Evolutionary conservation across 1,140 invertebrate species (phyloP), one percentile per base, ranked within the genome.

Genomic region (Pseudomyrmex sp.): DNA sequence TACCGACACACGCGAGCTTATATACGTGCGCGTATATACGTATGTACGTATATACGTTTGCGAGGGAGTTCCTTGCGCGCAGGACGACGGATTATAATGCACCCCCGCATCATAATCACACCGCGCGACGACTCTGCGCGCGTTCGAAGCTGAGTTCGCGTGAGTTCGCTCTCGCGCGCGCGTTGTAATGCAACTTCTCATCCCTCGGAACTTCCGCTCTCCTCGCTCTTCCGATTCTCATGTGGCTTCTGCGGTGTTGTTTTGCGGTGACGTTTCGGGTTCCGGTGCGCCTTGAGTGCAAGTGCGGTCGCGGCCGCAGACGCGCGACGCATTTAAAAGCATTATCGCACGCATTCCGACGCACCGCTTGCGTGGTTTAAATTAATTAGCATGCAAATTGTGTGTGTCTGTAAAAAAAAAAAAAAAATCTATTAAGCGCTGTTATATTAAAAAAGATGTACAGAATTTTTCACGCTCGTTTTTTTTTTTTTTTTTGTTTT

Each of bases 21-120:
- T 23, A 35, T 77, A 58, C 58, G 56, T 20, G 52, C 62, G 72
- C 18, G 18, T 18, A 18, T 63, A 63, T 23, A 56, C 26, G 76
- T 23, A 56, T 20, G 76, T 46, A 20, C 23, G 54, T 18, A n/a
- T 18, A 18, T 18, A 18, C 61, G 2, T 10, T 35, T 13, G 48
- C 23, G 74, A 10, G 74, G 23, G 74, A 76, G 61, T 35, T 35
- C 13, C 23, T 5, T n/a, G 15, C 72, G 48, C 46, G 69, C 4
- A 35, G 48, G 26, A 54, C n/a, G 23, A 10, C 23, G 59, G 12
- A 35, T 35, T 18, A 35, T 35, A 35, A 23, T 26, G 18, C 63
- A 44, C 79, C 18, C 18, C 18, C 18, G 61, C 63, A 20, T 63
- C 52, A 61, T 83, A 68, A 48, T 20, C 26, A 35, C 35, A 35